Conservation (phyloP, 1,140 invertebrate species). For the Leptoteleia sp. region DNA sequence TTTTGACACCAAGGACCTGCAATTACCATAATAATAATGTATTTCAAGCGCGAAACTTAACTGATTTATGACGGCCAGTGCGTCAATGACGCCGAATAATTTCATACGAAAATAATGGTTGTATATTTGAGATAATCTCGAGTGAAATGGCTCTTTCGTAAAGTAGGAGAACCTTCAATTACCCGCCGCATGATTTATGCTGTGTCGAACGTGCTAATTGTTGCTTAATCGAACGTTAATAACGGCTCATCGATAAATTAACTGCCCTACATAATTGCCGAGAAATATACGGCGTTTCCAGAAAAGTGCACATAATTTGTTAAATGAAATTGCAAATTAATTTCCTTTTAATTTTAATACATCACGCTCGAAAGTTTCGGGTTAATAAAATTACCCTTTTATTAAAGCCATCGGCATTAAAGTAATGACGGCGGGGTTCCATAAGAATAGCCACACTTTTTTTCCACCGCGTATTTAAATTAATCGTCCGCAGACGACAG, state of each 20-base stretch:
- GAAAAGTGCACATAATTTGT: slow-evolving; percentile 30
- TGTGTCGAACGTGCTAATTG: slow-evolving; percentile 62
- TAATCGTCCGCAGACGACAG: slow-evolving; percentile 64
- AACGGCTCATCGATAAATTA: slow-evolving; percentile 37
- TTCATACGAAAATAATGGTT: slow-evolving; percentile 42
- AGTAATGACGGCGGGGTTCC: slow-evolving; percentile 4
- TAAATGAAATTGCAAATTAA: neutral
- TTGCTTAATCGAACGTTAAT: slow-evolving; percentile 57
- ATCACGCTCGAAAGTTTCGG: neutral
- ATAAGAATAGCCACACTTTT: slow-evolving; percentile 31
- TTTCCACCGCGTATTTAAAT: slow-evolving; percentile 52
- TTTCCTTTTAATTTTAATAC: too few relatives aligned
- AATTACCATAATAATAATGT: slow-evolving; percentile 46
- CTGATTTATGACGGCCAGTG: slow-evolving; percentile 42
- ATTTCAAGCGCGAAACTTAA: slow-evolving; percentile 26
- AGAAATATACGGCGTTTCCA: slow-evolving; percentile 18
- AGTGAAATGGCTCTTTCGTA: slow-evolving; percentile 12
- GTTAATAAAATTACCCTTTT: neutral
- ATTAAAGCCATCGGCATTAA: too few relatives aligned
- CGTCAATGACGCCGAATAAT: slow-evolving; percentile 54
- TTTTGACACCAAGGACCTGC: slow-evolving; percentile 47
- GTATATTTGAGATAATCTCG: slow-evolving; percentile 42
- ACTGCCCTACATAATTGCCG: slow-evolving; percentile 25
- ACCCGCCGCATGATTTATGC: slow-evolving; percentile 43
- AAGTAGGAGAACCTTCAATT: slow-evolving; percentile 46